These are phyloP conservation scores for Tarsius wallacei DNA, from an alignment of 2,797 vertebrate species.

Conservation along the genomic window DNA sequence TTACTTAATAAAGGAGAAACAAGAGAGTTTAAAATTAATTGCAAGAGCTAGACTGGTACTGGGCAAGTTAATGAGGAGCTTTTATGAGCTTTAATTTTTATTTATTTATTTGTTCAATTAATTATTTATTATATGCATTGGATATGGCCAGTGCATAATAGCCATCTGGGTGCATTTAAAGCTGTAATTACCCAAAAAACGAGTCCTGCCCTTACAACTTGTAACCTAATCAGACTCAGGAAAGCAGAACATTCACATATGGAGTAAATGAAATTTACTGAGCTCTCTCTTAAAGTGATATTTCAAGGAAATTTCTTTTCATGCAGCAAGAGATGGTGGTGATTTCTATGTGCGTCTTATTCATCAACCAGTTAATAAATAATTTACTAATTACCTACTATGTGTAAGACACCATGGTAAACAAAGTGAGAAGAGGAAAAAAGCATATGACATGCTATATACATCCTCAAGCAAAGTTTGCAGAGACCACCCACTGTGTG, in stretches of 20 bases:
- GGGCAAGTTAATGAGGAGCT: slow-evolving; percentile 82
- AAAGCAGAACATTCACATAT: slow-evolving; percentile 76
- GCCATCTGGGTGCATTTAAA: slow-evolving; percentile 79
- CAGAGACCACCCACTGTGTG: neutral
- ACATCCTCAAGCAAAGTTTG: neutral
- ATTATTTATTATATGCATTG: slow-evolving; percentile 84
- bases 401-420: neutral
- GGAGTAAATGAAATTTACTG: slow-evolving; percentile 68
- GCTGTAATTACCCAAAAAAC: slow-evolving; percentile 77
- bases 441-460: neutral
- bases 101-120: slow-evolving; percentile 86
- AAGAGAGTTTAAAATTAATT: slow-evolving; percentile 86
- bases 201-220: slow-evolving; percentile 77
- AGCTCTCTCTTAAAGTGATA: slow-evolving; percentile 57
- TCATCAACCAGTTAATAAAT: slow-evolving; percentile 23
- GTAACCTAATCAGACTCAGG: slow-evolving; percentile 79
- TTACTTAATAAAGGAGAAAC: slow-evolving; percentile 85
- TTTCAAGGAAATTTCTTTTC: slow-evolving; percentile 48
- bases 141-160: slow-evolving; percentile 74
- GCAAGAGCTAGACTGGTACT: slow-evolving; percentile 75
- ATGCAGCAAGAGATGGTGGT: slow-evolving; percentile 4
- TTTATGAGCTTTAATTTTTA: slow-evolving; percentile 85
- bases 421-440: neutral
- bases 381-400: slow-evolving; percentile 8
- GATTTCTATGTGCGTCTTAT: neutral